Conservation (phyloP, 2,113 vertebrate species). For the Prolemur simus region DNA sequence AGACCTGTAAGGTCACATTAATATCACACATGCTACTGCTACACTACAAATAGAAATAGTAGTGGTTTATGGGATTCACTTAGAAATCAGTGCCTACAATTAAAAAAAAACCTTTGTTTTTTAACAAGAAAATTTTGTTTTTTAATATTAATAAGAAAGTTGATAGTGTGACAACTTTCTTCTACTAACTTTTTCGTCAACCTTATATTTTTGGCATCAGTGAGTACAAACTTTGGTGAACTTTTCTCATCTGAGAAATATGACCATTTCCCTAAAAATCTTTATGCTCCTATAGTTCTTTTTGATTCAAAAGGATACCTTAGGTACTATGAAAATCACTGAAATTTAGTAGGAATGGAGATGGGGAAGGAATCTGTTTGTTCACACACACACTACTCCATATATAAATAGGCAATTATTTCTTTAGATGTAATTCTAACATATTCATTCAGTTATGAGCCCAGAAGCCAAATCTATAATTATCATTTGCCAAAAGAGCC, state of each 20-base stretch:
- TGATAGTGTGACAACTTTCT: background rate
- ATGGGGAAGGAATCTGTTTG: background rate
- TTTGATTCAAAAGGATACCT: background rate
- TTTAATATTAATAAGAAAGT: too few relatives aligned
- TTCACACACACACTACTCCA: background rate
- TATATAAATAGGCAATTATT: background rate
- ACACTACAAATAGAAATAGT: background rate
- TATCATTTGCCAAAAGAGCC: background rate
- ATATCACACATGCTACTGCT: background rate
- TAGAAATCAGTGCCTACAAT: background rate
- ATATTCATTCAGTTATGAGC: background rate
- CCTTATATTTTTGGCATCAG: background rate
- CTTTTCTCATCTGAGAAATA: background rate
- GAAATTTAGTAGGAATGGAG: background rate
- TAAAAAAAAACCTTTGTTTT: background rate
- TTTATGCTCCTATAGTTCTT: background rate
- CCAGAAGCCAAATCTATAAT: background rate
- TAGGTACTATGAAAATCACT: background rate
- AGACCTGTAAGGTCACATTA: background rate
- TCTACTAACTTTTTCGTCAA: background rate
- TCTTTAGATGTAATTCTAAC: background rate
- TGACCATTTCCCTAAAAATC: background rate
- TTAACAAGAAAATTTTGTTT: too few relatives aligned
- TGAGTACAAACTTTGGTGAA: background rate
- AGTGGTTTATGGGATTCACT: background rate